Percentiles rank a stretch among this genome's conserved stretches.
Conservation (phyloP, 2,797 vertebrate species). For the Cetoscarus ocellatus region DNA sequence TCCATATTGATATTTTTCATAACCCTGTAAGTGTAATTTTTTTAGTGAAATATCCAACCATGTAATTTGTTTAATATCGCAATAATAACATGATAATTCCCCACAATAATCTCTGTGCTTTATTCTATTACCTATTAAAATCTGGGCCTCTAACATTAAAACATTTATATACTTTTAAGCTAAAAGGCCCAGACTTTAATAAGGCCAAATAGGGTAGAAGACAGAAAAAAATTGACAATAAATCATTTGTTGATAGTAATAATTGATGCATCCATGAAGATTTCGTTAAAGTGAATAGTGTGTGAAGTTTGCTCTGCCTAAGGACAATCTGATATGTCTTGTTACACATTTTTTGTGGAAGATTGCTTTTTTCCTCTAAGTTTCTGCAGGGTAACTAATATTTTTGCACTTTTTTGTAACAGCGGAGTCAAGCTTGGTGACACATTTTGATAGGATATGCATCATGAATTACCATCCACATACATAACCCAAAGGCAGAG, state of each 20-base stretch:
- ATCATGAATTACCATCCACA: slow-evolving; percentile 17
- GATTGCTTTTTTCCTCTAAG: not conserved
- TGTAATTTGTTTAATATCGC: not conserved
- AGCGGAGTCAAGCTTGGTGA: slow-evolving; percentile 7
- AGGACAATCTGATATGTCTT: slow-evolving; percentile 4
- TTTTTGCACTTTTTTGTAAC: slow-evolving; percentile 9
- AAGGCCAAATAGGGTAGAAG: slow-evolving; percentile 31
- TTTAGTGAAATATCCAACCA: not conserved
- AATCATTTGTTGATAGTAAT: slow-evolving; percentile 18
- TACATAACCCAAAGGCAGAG: slow-evolving; percentile 15
- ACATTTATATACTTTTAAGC: not conserved
- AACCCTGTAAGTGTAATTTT: not conserved
- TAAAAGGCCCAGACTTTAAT: slow-evolving; percentile 25
- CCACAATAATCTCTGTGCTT: slow-evolving; percentile 14
- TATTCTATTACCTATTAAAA: not conserved
- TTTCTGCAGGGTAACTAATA: not conserved
- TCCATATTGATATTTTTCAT: too few species aligned
- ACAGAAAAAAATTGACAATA: slow-evolving; percentile 27
- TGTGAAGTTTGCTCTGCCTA: not conserved
- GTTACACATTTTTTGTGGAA: not conserved
- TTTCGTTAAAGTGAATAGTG: slow-evolving; percentile 8
- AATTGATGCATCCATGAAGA: slow-evolving; percentile 5
- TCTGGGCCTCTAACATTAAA: too few species aligned
- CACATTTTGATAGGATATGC: slow-evolving; percentile 4
- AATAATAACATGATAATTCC: not conserved